phyloP scores from a whole-genome alignment of 2,888 invertebrate species.

The Megalurothrips usitatus region DNA sequence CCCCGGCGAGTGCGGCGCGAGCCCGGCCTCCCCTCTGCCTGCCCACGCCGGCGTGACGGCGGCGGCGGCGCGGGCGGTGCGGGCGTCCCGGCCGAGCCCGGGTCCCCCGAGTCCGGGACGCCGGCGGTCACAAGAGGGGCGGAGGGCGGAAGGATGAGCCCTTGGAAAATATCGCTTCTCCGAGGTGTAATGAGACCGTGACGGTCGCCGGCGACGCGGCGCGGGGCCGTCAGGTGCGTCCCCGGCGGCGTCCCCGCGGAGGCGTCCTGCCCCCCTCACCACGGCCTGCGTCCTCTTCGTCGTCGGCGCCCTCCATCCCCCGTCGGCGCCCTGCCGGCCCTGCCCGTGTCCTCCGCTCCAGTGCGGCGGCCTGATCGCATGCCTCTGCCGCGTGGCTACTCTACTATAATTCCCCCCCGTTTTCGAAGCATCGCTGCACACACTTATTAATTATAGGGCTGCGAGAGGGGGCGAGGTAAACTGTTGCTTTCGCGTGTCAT shows the following conservation, averaged over 20 bases:
- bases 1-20: no score
- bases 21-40: no score
- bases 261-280: not conserved
- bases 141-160: not conserved
- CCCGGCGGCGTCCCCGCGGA: no score
- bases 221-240: not conserved
- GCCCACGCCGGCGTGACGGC: not conserved
- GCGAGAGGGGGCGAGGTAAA: not conserved
- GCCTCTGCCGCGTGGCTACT: not conserved
- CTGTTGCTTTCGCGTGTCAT: slow-evolving; percentile 15
- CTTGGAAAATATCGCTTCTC: not conserved
- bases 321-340: not conserved
- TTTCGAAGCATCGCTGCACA: not conserved
- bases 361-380: not conserved
- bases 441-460: slow-evolving; percentile 20
- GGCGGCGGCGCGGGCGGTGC: not conserved
- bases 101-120: not conserved
- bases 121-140: not conserved
- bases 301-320: not conserved
- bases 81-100: not conserved
- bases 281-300: no score
- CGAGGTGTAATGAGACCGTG: not conserved
- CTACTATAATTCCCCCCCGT: not conserved
- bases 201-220: not conserved
- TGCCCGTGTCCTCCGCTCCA: not conserved